These are phyloP conservation scores for Apocrypta bakeri DNA, from an alignment of 1,140 invertebrate species.

Conservation along the genomic window DNA sequence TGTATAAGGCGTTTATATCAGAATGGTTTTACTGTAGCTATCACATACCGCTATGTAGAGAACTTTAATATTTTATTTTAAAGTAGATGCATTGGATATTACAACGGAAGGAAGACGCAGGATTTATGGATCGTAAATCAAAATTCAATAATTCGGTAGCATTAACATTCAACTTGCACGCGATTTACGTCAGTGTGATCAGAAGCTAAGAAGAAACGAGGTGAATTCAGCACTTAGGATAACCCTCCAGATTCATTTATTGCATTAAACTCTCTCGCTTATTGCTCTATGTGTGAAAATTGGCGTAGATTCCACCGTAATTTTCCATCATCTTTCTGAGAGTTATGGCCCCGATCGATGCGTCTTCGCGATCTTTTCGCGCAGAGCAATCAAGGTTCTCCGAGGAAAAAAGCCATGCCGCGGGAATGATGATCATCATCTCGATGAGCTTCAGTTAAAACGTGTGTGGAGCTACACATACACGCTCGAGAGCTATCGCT, in stretches of 20 bases:
- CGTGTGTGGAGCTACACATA: too few species aligned
- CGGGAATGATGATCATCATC: slow-evolving; percentile 11
- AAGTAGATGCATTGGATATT: neutral
- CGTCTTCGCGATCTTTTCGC: neutral
- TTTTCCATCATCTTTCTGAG: neutral
- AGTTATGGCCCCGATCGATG: neutral
- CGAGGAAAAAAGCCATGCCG: neutral
- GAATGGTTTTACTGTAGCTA: too few species aligned
- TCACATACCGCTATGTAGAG: neutral
- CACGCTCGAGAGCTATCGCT: neutral
- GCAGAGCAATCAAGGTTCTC: neutral
- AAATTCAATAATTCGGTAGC: neutral
- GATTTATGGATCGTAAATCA: neutral
- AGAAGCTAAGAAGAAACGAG: neutral
- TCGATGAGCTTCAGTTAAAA: neutral
- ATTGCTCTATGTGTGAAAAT: neutral
- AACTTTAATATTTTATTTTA: neutral
- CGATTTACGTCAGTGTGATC: neutral
- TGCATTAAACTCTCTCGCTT: neutral
- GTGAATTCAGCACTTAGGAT: neutral
- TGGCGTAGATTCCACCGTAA: neutral
- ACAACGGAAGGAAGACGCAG: neutral
- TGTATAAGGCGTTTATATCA: too few species aligned
- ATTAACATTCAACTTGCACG: neutral
- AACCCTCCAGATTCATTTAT: neutral